These are phyloP conservation scores for Bothrops jararaca DNA, from an alignment of 2,113 vertebrate genomes.

Conservation along the genomic window DNA sequence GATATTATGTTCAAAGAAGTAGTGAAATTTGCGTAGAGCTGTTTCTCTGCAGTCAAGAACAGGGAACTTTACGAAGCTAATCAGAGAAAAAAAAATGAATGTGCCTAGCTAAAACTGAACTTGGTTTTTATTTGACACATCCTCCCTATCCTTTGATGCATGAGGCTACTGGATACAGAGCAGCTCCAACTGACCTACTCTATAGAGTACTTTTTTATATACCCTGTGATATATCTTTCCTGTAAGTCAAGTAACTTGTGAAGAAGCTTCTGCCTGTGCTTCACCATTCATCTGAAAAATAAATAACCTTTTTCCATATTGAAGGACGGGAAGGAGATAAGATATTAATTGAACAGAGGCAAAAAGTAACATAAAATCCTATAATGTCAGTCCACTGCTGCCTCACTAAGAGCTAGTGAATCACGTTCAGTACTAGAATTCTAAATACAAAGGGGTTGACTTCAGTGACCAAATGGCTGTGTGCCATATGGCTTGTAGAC, in stretches of 20 bases:
- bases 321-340: neutral
- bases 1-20: neutral
- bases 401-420: neutral
- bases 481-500: neutral
- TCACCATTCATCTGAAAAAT: neutral
- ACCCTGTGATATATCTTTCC: neutral
- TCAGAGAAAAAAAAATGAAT: neutral
- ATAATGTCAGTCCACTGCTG: neutral
- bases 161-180: neutral
- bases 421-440: neutral
- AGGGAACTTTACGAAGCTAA: neutral
- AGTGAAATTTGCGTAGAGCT: neutral
- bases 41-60: neutral
- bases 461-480: neutral
- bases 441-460: neutral
- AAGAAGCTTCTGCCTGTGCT: neutral
- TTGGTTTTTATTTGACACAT: neutral
- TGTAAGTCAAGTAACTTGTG: neutral
- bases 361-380: slow-evolving; percentile 2
- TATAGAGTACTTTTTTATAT: neutral
- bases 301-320: neutral
- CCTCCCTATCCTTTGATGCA: neutral
- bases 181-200: neutral
- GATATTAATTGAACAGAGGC: neutral
- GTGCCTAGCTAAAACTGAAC: neutral